Evolutionary conservation across 1,140 invertebrate species (phyloP), one percentile per base, ranked within the genome.

Genomic region (Temnothorax longispinosus): DNA sequence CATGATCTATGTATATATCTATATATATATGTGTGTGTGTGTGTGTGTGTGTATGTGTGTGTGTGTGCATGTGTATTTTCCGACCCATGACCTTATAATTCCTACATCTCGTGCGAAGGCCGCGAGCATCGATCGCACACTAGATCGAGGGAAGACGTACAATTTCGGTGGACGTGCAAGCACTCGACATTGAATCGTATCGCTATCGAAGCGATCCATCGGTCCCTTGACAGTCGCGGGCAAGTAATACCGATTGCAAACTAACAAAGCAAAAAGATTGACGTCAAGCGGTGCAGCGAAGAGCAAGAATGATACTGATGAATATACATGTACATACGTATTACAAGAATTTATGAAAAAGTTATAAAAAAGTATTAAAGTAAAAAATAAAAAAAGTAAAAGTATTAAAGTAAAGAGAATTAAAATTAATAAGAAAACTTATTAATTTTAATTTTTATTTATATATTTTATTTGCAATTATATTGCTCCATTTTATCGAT

Each of bases 131-230:
- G 87, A 75, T 86, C 44, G 87, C 10, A 41, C 60, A 18, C 38
- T 69, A 54, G 75, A 89, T 89, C 87, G 44, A 71, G 71, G 56
- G 87, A 78, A 77, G 88, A 86, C 82, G 10, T 89, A 89, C 84
- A 89, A 89, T 89, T 89, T 89, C 50, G 75, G 41, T 75, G 71
- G 38, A 86, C 87, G 88, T 71, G 82, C 60, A 76, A 62, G 88
- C 47, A 76, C 74, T 88, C 64, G 81, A 72, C 87, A 74, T 89
- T 85, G 74, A 89, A 86, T 88, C 71, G 52, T 89, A 80, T 54
- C 2, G 8, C n/a, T 64, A 87, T 85, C 44, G 44, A 54, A 50
- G 47, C 13, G 32, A 85, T 74, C 38, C 56, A 58, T 50, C 78
- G 6, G 32, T 32, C 27, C 11, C 18, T 11, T 56, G 65, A 60